These are phyloP conservation scores for Gortyna flavago DNA, from an alignment of 2,888 invertebrate genomes.

Conservation along the genomic window DNA sequence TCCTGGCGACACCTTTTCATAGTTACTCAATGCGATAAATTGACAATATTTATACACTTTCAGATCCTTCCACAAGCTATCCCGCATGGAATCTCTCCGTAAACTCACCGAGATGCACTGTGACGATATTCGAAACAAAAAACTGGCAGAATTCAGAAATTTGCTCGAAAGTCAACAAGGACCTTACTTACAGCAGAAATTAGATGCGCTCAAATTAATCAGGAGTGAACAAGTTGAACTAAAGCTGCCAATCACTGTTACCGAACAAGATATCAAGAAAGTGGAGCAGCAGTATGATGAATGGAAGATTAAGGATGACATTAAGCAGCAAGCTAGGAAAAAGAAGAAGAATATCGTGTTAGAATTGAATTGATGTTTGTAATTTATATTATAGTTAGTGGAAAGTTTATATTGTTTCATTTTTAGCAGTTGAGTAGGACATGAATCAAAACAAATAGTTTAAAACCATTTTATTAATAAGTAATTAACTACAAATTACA, in stretches of 20 bases:
- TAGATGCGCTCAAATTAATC: constrained; percentile 93
- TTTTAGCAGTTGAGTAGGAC: no score
- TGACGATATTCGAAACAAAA: constrained; percentile 91
- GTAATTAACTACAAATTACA: constrained; percentile 71
- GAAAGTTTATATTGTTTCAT: constrained; percentile 24
- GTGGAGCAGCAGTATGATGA: constrained; percentile 90
- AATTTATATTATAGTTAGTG: constrained; percentile 49
- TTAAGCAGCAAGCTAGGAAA: constrained; percentile 82
- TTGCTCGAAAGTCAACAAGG: constrained; percentile 93
- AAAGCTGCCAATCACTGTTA: constrained; percentile 91
- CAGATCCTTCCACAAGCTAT: constrained; percentile 90
- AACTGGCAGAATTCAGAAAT: constrained; percentile 91
- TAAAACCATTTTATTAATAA: constrained; percentile 75
- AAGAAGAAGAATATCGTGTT: constrained; percentile 81
- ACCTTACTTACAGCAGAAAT: constrained; percentile 93
- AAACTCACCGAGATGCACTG: constrained; percentile 93
- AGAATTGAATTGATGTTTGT: constrained; percentile 68
- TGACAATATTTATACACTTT: background rate
- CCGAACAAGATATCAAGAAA: constrained; percentile 91
- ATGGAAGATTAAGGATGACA: constrained; percentile 82
- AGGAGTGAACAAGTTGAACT: constrained; percentile 93
- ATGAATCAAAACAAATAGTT: constrained; percentile 44
- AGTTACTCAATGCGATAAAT: background rate
- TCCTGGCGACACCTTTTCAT: background rate
- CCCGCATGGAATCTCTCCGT: constrained; percentile 93